A percentile compares a stretch with the other conserved stretches of the same genome.
Conservation (phyloP, 2,888 invertebrate species). For the Stomorhina lunata region DNA sequence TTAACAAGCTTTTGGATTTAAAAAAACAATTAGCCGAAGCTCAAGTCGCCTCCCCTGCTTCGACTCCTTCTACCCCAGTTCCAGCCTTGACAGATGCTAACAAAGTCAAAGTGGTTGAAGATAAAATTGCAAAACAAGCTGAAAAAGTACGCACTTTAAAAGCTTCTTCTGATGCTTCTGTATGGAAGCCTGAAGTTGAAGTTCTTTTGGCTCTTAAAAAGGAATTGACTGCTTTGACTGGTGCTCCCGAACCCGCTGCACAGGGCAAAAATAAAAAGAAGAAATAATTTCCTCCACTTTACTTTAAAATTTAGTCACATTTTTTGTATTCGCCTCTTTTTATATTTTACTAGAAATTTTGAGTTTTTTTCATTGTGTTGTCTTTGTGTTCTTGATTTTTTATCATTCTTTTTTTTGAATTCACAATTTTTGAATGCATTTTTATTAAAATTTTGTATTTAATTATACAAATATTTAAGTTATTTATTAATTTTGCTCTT, state of each 20-base stretch:
- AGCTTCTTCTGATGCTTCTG: constrained; percentile 85
- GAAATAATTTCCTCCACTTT: constrained; percentile 69
- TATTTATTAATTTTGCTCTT: constrained; percentile 1
- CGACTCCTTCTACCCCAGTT: constrained; percentile 5
- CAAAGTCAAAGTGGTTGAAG: constrained; percentile 81
- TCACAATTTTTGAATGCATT: constrained; percentile 23
- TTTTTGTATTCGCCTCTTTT: constrained; percentile 7
- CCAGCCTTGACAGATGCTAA: constrained; percentile 65
- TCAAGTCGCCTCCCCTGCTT: constrained; percentile 66
- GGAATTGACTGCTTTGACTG: constrained; percentile 81
- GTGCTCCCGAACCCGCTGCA: constrained; percentile 68
- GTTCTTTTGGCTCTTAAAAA: constrained; percentile 87
- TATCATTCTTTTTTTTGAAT: not conserved
- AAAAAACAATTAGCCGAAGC: constrained; percentile 84
- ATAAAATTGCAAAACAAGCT: constrained; percentile 83
- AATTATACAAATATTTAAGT: constrained; percentile 12
- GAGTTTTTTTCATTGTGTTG: not conserved
- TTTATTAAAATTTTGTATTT: constrained; percentile 24
- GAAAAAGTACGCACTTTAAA: constrained; percentile 89
- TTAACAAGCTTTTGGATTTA: constrained; percentile 85
- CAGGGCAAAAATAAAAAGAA: constrained; percentile 77
- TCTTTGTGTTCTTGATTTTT: not conserved
- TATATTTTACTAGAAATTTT: constrained; percentile 1
- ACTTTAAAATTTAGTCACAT: constrained; percentile 4
- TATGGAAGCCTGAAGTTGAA: constrained; percentile 90